Conservation (phyloP, 1,140 invertebrate genomes). For the Brachionus asplanchnoidis region DNA sequence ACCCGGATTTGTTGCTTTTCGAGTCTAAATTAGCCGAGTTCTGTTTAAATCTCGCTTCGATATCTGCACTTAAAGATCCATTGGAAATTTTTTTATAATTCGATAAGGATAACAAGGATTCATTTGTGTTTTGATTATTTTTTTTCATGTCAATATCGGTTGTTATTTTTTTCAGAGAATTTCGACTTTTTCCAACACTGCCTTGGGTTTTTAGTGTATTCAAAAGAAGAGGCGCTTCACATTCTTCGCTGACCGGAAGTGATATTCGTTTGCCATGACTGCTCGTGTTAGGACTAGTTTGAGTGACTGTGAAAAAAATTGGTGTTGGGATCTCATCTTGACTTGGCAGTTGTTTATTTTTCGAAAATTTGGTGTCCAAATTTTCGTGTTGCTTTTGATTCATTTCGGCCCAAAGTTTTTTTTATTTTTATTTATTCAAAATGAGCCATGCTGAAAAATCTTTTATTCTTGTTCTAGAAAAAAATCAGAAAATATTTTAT, state of each 20-base stretch:
- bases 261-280: not conserved
- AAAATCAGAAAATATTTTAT: not conserved
- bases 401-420: not conserved
- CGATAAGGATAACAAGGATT: not conserved
- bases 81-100: conserved; percentile 18
- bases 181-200: not conserved
- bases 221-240: not conserved
- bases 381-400: conserved; percentile 27
- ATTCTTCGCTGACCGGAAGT: not conserved
- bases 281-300: not conserved
- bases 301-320: not conserved
- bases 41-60: not conserved
- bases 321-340: not conserved
- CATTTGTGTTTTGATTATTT: not conserved
- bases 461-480: not conserved
- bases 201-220: no score
- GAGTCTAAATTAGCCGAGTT: not conserved
- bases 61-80: not conserved
- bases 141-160: not conserved
- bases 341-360: not conserved
- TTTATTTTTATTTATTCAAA: not conserved
- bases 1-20: not conserved
- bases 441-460: not conserved
- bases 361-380: not conserved
- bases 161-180: not conserved